Percentiles rank a stretch among this genome's conserved stretches.
These are phyloP conservation scores for Sebastes dallii DNA, from an alignment of 2,797 vertebrate genomes.

Conservation along the genomic window DNA sequence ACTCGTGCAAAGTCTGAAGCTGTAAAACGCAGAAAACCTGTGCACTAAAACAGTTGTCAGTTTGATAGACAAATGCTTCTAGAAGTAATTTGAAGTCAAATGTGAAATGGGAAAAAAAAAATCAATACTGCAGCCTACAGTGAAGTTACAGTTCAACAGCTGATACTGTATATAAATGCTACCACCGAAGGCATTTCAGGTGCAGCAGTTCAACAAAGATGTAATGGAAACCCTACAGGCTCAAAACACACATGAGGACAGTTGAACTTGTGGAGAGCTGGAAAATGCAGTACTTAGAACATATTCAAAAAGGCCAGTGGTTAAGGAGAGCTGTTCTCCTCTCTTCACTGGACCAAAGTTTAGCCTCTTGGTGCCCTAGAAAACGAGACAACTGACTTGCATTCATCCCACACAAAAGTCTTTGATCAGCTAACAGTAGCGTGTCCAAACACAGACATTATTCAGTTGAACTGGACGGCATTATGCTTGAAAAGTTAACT, in stretches of 20 bases:
- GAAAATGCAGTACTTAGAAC: conserved; percentile 14
- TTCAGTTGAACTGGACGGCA: background rate
- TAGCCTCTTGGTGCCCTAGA: background rate
- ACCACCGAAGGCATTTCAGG: conserved; percentile 25
- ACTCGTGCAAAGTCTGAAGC: background rate
- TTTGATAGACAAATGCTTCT: conserved; percentile 15
- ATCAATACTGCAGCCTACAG: conserved; percentile 37
- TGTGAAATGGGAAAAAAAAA: conserved; percentile 32
- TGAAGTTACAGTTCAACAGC: conserved; percentile 28
- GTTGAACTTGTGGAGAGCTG: conserved; percentile 12
- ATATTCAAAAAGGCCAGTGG: conserved; percentile 7
- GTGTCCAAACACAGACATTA: background rate
- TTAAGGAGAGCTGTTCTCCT: conserved; percentile 3
- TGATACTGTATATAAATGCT: conserved; percentile 9
- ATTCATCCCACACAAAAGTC: conserved; percentile 17
- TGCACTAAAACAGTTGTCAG: background rate
- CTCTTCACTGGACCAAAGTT: conserved; percentile 12
- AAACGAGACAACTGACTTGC: background rate
- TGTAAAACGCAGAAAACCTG: background rate
- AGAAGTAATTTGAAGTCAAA: conserved; percentile 20
- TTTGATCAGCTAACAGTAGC: background rate
- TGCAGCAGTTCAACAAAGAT: conserved; percentile 19
- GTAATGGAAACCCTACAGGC: conserved; percentile 23
- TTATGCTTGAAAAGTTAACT: background rate
- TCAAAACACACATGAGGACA: background rate